Conservation (phyloP, 2,797 vertebrate genomes). For the Pachyuromys duprasi region DNA sequence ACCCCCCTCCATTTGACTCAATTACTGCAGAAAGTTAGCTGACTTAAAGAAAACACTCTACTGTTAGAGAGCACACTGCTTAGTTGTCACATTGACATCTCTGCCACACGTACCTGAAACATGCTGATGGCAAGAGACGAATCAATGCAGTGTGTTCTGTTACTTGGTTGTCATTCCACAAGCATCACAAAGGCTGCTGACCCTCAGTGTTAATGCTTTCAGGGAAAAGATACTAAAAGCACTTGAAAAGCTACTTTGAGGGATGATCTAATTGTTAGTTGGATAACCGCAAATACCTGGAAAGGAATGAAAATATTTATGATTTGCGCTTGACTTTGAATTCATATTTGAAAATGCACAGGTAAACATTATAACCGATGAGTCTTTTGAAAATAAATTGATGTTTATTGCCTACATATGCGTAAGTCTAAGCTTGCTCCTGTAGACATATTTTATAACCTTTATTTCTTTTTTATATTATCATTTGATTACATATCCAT, state of each 20-base stretch:
- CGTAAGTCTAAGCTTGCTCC: not conserved
- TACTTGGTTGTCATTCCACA: conserved; percentile 41
- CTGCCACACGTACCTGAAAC: not conserved
- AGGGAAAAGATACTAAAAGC: conserved; percentile 39
- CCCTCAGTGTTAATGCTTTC: conserved; percentile 54
- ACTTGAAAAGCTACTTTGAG: conserved; percentile 57
- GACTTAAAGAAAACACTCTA: conserved; percentile 34
- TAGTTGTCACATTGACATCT: not conserved
- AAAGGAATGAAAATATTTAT: conserved; percentile 71
- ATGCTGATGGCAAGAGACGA: not conserved
- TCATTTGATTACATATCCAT: conserved; percentile 47
- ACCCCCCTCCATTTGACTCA: not conserved
- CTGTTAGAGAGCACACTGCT: not conserved
- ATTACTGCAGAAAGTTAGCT: conserved; percentile 14
- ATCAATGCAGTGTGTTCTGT: not conserved
- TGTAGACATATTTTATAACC: conserved; percentile 32
- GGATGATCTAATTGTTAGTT: conserved; percentile 52
- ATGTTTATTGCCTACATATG: conserved; percentile 20
- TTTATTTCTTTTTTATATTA: conserved; percentile 43
- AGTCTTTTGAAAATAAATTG: conserved; percentile 40
- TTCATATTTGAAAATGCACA: conserved; percentile 59
- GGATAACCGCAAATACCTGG: conserved; percentile 49
- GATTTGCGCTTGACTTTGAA: conserved; percentile 69
- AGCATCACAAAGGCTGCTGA: conserved; percentile 46
- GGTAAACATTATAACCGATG: not conserved